Conservation (phyloP, 2,797 vertebrate species). For the Macropodus opercularis region DNA sequence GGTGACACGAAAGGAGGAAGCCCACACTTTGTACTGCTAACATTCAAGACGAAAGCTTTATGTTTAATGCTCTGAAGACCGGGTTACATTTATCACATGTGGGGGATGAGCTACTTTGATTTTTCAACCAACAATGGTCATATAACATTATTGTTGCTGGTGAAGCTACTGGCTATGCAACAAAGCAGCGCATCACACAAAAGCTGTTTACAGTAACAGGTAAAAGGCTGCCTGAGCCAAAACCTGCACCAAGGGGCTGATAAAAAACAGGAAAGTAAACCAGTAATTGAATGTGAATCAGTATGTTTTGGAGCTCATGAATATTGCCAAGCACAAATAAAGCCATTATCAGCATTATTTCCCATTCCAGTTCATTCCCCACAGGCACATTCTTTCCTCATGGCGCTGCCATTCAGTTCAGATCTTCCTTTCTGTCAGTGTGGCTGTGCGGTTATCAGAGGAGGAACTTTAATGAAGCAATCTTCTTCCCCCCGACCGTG, state of each 20-base stretch:
- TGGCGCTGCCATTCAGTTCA: constrained; percentile 67
- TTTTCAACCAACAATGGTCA: constrained; percentile 3
- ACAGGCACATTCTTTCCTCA: constrained; percentile 35
- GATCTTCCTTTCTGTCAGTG: constrained; percentile 67
- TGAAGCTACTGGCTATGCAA: background rate
- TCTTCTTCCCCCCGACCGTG: constrained; percentile 72
- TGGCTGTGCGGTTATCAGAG: constrained; percentile 72
- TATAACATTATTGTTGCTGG: background rate
- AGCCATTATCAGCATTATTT: constrained; percentile 70
- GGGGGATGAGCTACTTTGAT: background rate
- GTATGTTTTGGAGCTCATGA: constrained; percentile 57
- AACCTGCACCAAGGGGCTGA: constrained; percentile 47
- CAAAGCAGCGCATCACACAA: constrained; percentile 24
- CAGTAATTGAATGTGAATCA: constrained; percentile 62
- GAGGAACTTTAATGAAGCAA: constrained; percentile 84
- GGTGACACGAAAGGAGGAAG: constrained; percentile 9
- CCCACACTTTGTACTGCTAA: background rate
- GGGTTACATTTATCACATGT: background rate
- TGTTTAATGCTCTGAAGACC: background rate
- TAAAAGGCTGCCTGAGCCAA: constrained; percentile 40
- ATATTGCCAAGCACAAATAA: constrained; percentile 62
- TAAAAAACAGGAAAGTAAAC: constrained; percentile 55
- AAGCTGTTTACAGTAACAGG: constrained; percentile 37
- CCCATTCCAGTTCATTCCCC: constrained; percentile 60
- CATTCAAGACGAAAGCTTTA: background rate